A percentile compares a stretch with the other conserved stretches of the same genome.
These are phyloP conservation scores for Pyrgilauda ruficollis DNA, from an alignment of 2,113 vertebrate species.

Conservation along the genomic window DNA sequence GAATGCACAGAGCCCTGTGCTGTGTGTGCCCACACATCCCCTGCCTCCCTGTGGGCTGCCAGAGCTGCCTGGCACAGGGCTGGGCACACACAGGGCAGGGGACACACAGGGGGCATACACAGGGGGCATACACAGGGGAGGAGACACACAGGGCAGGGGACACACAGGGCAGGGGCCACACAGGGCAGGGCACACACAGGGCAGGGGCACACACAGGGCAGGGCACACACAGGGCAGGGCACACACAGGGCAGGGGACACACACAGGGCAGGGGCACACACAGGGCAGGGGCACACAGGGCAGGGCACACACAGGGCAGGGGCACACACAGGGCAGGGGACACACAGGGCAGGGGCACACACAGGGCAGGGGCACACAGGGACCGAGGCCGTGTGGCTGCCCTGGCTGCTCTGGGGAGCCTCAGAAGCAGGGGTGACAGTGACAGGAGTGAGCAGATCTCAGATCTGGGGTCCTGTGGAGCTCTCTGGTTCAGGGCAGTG, in stretches of 20 bases:
- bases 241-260: too few species aligned
- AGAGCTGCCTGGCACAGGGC: neutral
- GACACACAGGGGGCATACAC: too few species aligned
- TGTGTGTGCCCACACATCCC: neutral
- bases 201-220: neutral
- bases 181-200: neutral
- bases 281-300: neutral
- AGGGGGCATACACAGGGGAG: too few species aligned
- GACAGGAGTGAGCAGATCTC: neutral
- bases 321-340: neutral
- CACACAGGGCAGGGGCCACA: too few species aligned
- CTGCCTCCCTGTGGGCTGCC: neutral
- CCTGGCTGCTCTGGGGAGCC: neutral
- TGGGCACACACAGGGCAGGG: neutral
- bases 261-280: neutral
- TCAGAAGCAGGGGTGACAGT: neutral
- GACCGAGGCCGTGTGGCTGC: neutral
- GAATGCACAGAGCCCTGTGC: neutral
- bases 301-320: too few species aligned
- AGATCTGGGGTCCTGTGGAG: neutral
- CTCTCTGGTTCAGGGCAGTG: neutral
- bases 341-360: neutral
- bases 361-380: neutral
- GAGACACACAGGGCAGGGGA: neutral
- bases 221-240: neutral